Conservation (phyloP, 2,797 vertebrate genomes). For the Sylvia borin region DNA sequence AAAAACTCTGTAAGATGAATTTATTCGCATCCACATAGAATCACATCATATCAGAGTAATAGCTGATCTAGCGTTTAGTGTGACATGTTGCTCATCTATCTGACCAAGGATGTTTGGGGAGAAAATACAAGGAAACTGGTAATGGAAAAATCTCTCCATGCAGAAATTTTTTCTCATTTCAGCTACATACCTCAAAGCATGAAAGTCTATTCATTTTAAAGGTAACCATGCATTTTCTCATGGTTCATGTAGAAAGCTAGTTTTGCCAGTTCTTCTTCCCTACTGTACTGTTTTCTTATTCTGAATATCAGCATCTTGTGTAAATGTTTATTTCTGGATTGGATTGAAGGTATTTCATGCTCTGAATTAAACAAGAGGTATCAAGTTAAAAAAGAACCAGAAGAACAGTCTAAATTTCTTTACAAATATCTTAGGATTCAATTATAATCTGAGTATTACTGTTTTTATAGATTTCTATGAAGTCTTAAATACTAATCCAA, state of each 20-base stretch:
- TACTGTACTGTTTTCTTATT: background rate
- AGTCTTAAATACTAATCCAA: background rate
- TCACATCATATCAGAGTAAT: background rate
- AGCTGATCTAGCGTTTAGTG: background rate
- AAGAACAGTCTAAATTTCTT: background rate
- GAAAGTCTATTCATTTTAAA: constrained; percentile 20
- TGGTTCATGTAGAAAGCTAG: background rate
- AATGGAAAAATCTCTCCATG: constrained; percentile 43
- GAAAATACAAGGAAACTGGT: background rate
- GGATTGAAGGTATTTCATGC: background rate
- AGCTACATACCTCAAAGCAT: constrained; percentile 6
- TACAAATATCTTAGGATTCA: background rate
- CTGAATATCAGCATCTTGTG: background rate
- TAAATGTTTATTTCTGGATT: background rate
- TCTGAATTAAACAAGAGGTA: background rate
- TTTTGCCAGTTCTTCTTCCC: background rate
- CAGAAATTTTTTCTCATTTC: constrained; percentile 45
- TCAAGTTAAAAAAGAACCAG: background rate
- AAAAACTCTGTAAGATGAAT: background rate
- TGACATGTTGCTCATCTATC: background rate
- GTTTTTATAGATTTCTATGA: background rate
- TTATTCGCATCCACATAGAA: background rate
- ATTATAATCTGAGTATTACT: background rate
- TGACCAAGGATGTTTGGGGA: background rate
- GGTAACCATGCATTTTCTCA: constrained; percentile 7